Evolutionary conservation across 2,113 vertebrate genomes (phyloP).

Genomic region (Bos javanicus): DNA sequence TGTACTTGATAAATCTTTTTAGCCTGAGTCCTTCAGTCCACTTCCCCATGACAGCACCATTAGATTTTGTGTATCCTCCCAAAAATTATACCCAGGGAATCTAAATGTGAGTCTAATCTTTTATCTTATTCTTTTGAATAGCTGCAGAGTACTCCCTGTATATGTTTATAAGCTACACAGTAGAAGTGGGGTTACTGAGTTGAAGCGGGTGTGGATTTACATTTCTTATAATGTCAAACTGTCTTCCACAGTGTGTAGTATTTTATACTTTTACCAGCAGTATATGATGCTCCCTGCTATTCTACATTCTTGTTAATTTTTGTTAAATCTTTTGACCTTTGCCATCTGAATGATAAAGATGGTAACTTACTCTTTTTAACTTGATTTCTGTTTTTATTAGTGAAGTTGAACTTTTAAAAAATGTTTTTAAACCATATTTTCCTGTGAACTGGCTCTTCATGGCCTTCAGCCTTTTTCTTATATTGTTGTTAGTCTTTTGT

Average conservation of each 20-base stretch:
- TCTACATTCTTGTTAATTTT: background rate
- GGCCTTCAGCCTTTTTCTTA: background rate
- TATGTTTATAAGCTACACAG: background rate
- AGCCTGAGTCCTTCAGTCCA: background rate
- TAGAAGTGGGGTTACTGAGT: background rate
- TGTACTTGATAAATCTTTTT: background rate
- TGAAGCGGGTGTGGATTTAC: background rate
- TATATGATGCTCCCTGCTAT: background rate
- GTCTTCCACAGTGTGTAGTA: background rate
- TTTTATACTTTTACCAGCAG: background rate
- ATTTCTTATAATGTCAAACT: background rate
- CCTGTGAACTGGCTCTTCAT: background rate
- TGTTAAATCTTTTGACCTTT: background rate
- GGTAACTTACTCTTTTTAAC: background rate
- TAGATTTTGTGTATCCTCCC: background rate
- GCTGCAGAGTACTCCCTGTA: background rate
- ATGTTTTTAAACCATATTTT: background rate
- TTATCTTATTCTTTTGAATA: conserved; percentile 3
- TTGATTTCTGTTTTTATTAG: background rate
- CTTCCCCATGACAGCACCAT: background rate
- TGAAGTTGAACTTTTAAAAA: background rate
- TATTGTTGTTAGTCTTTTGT: background rate
- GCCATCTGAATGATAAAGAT: background rate
- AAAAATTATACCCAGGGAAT: background rate
- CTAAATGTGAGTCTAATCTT: conserved; percentile 11